Evolutionary conservation across 2,888 invertebrate species (phyloP).

Genomic region (Pediacus dermestoides): DNA sequence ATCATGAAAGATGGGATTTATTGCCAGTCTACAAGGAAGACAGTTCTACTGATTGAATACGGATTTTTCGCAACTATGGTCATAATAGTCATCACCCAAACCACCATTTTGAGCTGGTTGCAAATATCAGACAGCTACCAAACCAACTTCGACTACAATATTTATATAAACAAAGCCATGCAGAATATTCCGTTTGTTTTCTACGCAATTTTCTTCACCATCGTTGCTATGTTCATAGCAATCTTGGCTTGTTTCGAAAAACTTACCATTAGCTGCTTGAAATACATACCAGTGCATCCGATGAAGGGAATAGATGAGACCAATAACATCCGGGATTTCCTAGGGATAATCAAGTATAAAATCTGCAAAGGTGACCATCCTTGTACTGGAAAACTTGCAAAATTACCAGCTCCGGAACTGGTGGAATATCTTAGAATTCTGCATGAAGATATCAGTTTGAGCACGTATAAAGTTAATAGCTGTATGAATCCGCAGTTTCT

Average conservation of each 20-base stretch:
- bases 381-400: slow-evolving; percentile 24
- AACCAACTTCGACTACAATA: slow-evolving; percentile 32
- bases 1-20: slow-evolving; percentile 39
- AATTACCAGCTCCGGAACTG: slow-evolving; percentile 31
- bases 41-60: slow-evolving; percentile 30
- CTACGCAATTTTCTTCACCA: slow-evolving; percentile 36
- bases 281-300: slow-evolving; percentile 43
- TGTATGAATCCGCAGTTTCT: slow-evolving; percentile 45
- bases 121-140: slow-evolving; percentile 34
- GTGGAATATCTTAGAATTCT: slow-evolving; percentile 44
- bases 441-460: slow-evolving; percentile 44
- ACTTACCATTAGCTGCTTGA: slow-evolving; percentile 36
- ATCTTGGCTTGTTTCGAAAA: slow-evolving; percentile 46
- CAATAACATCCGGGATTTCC: slow-evolving; percentile 38
- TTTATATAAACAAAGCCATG: slow-evolving; percentile 35
- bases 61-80: slow-evolving; percentile 28
- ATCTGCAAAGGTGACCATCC: slow-evolving; percentile 40
- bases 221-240: slow-evolving; percentile 33
- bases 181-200: slow-evolving; percentile 40
- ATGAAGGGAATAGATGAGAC: slow-evolving; percentile 39
- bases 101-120: slow-evolving; percentile 30
- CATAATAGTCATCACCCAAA: slow-evolving; percentile 29
- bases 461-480: slow-evolving; percentile 40
- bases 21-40: slow-evolving; percentile 37
- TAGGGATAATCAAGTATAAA: slow-evolving; percentile 38